Base-by-base conservation (phyloP, 1,140 invertebrate genomes). In the Apis laboriosa region DNA sequence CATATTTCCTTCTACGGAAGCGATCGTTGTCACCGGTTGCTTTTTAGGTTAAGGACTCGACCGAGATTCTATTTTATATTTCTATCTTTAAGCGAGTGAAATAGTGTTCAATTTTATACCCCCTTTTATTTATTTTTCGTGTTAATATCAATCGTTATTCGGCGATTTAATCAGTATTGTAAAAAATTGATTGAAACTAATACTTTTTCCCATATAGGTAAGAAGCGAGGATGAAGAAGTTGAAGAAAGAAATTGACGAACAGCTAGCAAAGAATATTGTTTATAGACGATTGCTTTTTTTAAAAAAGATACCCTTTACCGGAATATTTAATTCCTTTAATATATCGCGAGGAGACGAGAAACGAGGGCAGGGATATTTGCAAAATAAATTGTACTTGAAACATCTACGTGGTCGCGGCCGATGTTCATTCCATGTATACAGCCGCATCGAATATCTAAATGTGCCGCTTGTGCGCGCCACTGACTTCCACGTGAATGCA, bases 351-450 rank as follows among this genome's bases (percentile, higher is more conserved):
- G 12, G 7, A 43, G 34, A n/a, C 13, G 11, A 21, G 51, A 17
- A 73, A 80, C 71, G 71, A 58, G 71, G 60, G 49, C 71, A 43
- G 15, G 11, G 21, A 73, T 64, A 72, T 56, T 49, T 24, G 78
- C 61, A 34, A 74, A 72, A 72, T 73, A 80, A 80, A 74, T 66
- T 80, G 71, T 66, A 66, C 78, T 74, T 56, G 71, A 80, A 56
- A 56, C 19, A 56, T 71, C 43, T 55, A n/a, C 53, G 53, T 7
- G 74, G 64, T 49, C 51, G 63, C 63, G 19, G 19, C 71, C 66
- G 67, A 71, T 43, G 56, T 21, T 79, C 77, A 19, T 12, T 24
- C 9, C 13, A 21, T 19, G 34, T 43, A 34, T 56, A 71, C 24
- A 55, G 21, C 43, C 24, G 24, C 55, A 56, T 81, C 64, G 80